phyloP scores from a whole-genome alignment of 2,113 vertebrate genomes.

The Vulpes vulpes region DNA sequence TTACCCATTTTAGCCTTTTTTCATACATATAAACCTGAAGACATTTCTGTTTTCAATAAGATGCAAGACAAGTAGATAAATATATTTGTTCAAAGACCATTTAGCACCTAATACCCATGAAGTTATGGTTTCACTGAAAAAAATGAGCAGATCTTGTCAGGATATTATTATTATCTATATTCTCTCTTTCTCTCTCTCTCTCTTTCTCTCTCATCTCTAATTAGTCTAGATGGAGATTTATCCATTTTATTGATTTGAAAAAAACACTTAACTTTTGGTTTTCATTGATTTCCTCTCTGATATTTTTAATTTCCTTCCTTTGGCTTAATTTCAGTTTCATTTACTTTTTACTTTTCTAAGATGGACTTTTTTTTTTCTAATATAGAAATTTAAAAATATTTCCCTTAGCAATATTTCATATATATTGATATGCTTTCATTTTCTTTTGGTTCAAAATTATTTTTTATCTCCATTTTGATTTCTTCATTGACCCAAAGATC shows the following conservation, averaged over 20 bases:
- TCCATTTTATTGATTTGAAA: not conserved
- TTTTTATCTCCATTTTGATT: not conserved
- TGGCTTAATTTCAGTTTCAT: not conserved
- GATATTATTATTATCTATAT: not conserved
- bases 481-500: not conserved
- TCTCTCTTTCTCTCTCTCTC: not conserved
- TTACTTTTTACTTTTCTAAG: not conserved
- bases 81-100: not conserved
- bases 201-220: not conserved
- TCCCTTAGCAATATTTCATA: not conserved
- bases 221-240: not conserved
- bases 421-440: not conserved
- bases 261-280: not conserved
- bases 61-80: not conserved
- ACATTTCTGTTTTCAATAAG: slow-evolving; percentile 73
- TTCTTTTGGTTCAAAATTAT: not conserved
- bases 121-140: not conserved
- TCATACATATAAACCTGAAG: slow-evolving; percentile 47
- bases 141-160: not conserved
- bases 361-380: not conserved
- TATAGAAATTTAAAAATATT: not conserved
- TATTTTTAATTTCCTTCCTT: slow-evolving; percentile 28
- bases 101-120: not conserved
- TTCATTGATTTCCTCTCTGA: not conserved
- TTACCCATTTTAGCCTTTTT: slow-evolving; percentile 56